Base-by-base conservation (phyloP, 2,113 vertebrate species). In the Parus major region DNA sequence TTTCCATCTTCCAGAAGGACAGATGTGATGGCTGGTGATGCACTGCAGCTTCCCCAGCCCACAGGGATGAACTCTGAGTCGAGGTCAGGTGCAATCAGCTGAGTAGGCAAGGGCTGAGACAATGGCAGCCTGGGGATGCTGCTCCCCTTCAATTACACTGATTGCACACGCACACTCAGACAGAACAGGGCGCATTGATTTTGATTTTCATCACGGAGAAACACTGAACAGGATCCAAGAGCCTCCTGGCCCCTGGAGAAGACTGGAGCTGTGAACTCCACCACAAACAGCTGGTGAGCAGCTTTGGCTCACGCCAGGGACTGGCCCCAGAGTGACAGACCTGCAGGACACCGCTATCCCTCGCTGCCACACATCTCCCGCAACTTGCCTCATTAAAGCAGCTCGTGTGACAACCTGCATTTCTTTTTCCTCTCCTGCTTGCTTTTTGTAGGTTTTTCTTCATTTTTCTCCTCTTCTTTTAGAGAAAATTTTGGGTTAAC, bases 71-170 rank as follows among this genome's bases (percentile, higher is more conserved):
- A 14, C 28, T 69, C 31, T 10, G 24, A 71, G 81, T 1, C 0
- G 11, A 92, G 87, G 73, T 68, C 78, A 56, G 93, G 64, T 3
- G 23, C 75, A 90, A 93, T 91, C 87, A 93, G 92, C 70, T 79
- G 73, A 87, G 82, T 3, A 85, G 78, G 70, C 41, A 44, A 79
- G 28, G 57, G 46, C 57, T 79, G 75, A 72, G 88, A 75, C 73
- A 71, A 56, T 4, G 47, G 72, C 83, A 88, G 86, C 49, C 75
- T 35, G 57, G 78, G 69, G 64, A 79, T 2, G 22, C 90, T 87
- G 66, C 59, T 91, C 36, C 71, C 0, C 0, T 65, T 72, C 92
- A 53, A 69, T 90, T 79, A 36, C 71, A 11, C 88, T 76, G 85
- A 95, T 92, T 91, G 91, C 75, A 47, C 22, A 4, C 0, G 3